Evolutionary conservation across 2,797 vertebrate genomes (phyloP).

Genomic region (Enteromius fasciolatus): DNA sequence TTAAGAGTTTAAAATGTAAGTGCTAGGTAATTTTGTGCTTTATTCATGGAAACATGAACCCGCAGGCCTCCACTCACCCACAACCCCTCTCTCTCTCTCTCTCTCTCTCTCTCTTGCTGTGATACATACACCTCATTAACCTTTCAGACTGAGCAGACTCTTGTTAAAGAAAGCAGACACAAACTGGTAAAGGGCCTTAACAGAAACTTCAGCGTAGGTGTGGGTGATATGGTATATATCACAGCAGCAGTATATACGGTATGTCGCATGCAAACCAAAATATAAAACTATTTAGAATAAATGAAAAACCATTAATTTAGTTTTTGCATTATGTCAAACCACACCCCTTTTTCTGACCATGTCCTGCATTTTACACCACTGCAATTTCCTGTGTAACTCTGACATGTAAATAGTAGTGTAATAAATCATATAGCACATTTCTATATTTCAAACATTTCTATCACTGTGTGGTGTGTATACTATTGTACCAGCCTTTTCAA

Average conservation of each 20-base stretch:
- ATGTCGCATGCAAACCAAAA: neutral
- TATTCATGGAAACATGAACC: slow-evolving; percentile 40
- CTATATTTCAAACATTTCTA: neutral
- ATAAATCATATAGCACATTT: neutral
- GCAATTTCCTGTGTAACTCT: neutral
- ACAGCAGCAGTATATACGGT: neutral
- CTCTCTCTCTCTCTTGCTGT: slow-evolving; percentile 41
- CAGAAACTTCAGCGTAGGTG: neutral
- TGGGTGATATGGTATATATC: slow-evolving; percentile 3
- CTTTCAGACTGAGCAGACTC: slow-evolving; percentile 46
- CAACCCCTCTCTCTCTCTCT: neutral
- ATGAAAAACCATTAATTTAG: neutral
- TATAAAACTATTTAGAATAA: slow-evolving; percentile 6
- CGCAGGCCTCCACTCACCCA: slow-evolving; percentile 59
- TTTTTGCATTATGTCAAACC: neutral
- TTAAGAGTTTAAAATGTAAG: neutral
- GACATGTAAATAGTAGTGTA: neutral
- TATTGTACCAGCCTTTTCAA: neutral
- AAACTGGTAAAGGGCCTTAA: neutral
- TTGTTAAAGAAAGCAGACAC: slow-evolving; percentile 42
- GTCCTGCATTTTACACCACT: neutral
- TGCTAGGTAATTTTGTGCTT: neutral
- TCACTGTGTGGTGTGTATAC: neutral
- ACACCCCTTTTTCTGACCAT: neutral
- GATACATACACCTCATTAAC: slow-evolving; percentile 67